phyloP scores from a whole-genome alignment of 2,888 invertebrate species.

The Unio pictorum region DNA sequence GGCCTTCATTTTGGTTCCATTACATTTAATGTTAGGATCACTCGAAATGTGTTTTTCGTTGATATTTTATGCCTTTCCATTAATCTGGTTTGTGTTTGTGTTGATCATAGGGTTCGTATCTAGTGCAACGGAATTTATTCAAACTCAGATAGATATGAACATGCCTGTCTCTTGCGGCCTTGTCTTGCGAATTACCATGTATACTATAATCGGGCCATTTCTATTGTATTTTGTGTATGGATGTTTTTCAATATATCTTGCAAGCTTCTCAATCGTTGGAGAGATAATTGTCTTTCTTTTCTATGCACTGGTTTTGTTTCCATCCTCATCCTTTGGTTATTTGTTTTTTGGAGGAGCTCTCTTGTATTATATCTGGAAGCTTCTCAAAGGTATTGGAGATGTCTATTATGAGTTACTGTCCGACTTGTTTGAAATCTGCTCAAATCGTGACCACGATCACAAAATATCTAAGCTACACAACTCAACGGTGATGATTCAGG shows the following conservation, averaged over 20 bases:
- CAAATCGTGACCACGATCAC: conserved; percentile 5
- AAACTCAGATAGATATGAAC: too few relatives aligned
- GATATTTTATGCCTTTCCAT: conserved; percentile 3
- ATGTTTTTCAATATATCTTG: conserved; percentile 4
- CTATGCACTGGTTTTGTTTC: conserved; percentile 18
- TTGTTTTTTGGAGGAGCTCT: conserved; percentile 18
- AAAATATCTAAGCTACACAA: conserved; percentile 2
- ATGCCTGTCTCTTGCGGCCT: too few relatives aligned
- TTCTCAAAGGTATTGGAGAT: conserved; percentile 9
- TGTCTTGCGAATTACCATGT: too few relatives aligned
- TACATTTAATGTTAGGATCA: not conserved
- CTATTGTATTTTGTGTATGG: too few relatives aligned
- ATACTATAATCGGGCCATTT: too few relatives aligned
- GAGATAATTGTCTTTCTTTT: conserved; percentile 17
- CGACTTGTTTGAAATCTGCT: conserved; percentile 14
- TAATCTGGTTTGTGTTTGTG: not conserved
- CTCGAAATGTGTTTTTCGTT: conserved; percentile 2
- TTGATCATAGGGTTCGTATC: not conserved
- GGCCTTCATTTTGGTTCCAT: not conserved
- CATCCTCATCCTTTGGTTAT: conserved; percentile 19
- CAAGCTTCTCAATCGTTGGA: conserved; percentile 16
- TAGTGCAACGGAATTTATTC: too few relatives aligned
- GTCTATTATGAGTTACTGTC: conserved; percentile 15
- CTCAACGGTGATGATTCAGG: conserved; percentile 4
- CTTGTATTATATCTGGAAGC: conserved; percentile 16